These are phyloP conservation scores for Monochamus alternatus DNA, from an alignment of 2,888 invertebrate genomes.

Conservation along the genomic window DNA sequence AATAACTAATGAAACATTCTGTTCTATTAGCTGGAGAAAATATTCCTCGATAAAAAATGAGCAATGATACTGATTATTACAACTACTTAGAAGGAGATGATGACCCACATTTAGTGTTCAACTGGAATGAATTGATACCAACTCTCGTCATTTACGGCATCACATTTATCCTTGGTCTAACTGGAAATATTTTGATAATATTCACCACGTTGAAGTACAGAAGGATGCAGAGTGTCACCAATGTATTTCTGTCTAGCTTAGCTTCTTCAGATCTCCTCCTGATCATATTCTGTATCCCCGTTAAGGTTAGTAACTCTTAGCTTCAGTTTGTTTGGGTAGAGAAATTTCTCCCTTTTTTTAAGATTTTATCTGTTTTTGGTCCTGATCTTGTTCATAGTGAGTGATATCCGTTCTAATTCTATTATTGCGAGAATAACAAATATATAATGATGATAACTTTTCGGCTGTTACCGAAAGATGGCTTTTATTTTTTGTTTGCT, in stretches of 20 bases:
- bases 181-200: constrained; percentile 75
- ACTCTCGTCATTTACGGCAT: constrained; percentile 75
- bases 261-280: constrained; percentile 81
- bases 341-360: neutral
- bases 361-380: neutral
- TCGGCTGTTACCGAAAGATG: constrained; percentile 9
- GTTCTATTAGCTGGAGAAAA: constrained; percentile 22
- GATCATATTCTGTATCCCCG: constrained; percentile 80
- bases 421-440: too few relatives aligned
- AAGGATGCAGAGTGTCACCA: constrained; percentile 77
- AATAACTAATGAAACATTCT: constrained; percentile 18
- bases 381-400: too few relatives aligned
- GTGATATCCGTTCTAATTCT: too few relatives aligned
- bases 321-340: too few relatives aligned
- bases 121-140: constrained; percentile 75
- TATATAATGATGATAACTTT: neutral
- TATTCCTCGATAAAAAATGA: constrained; percentile 34
- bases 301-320: constrained; percentile 74
- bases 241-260: constrained; percentile 80
- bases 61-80: constrained; percentile 44
- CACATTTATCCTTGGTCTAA: constrained; percentile 76
- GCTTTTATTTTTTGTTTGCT: constrained; percentile 36
- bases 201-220: constrained; percentile 74
- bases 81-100: constrained; percentile 69
- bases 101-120: constrained; percentile 70